Evolutionary conservation across 2,888 invertebrate genomes (phyloP), one percentile per base, ranked within the genome.

Genomic region (Exocentrus adspersus): DNA sequence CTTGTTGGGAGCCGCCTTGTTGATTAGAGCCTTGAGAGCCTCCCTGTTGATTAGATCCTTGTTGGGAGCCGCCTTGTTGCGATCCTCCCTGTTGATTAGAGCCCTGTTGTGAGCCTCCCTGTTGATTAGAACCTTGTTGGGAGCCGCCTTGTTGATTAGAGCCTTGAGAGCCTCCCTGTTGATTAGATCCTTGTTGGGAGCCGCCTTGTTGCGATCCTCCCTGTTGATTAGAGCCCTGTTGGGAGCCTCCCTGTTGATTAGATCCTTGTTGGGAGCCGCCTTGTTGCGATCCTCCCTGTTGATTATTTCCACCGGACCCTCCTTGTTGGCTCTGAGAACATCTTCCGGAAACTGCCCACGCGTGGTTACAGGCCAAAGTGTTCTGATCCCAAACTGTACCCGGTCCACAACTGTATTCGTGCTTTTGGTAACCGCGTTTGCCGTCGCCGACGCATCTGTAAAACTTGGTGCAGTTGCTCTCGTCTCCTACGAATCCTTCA

Each of bases 321-420:
- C 71, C 5, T 74, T 66, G 16, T 53, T 62, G 2, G 64, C 14
- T 61, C 52, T 28, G 17, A 28, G 61, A 60, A 10, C 79, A 78
- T 64, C 64, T 73, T 19, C 77, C 77, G 24, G 43, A 58, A 20
- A 87, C 87, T 61, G 87, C 86, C 85, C 87, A 88, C 32, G 87
- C 86, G 78, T 92, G 88, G 80, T 93, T 92, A 79, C 93, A 94
- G 51, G 89, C 86, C 77, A 87, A 84, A 62, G 88, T 82, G 54
- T 85, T 82, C 61, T 87, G 86, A 81, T 92, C 92, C 92, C 93
- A 93, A 28, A 90, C 89, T 3, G 93, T 93, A 52, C 92, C 92
- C 58, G 89, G 86, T 2, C 89, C 90, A 79, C 93, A 93, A 10
- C 83, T 83, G 78, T 91, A 93, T 66, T 91, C 89, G 77, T 90